Percentiles rank a stretch among this genome's conserved stretches.
These are phyloP conservation scores for Tretioscincus oriximinensis DNA, from an alignment of 2,113 vertebrate species.

Conservation along the genomic window DNA sequence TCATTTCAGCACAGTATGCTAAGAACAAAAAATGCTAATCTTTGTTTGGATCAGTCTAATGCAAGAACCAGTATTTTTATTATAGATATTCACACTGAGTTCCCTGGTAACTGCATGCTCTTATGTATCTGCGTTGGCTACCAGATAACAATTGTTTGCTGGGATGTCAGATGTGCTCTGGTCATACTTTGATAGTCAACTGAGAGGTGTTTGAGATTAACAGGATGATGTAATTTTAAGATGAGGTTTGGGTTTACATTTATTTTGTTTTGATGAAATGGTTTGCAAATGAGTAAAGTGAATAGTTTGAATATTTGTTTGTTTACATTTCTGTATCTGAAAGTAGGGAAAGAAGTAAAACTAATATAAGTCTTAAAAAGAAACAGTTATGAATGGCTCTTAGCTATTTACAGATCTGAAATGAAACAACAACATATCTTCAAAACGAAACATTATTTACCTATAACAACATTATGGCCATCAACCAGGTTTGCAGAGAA, in stretches of 20 bases:
- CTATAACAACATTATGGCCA: conserved; percentile 93
- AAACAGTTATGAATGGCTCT: conserved; percentile 43
- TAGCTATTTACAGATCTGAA: conserved; percentile 58
- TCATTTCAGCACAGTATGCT: conserved; percentile 29
- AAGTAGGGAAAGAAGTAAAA: conserved; percentile 39
- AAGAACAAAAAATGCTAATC: background rate
- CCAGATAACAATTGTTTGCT: background rate
- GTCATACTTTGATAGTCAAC: background rate
- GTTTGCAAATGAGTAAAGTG: no score
- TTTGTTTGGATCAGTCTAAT: background rate
- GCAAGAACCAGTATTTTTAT: background rate
- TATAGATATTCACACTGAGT: background rate
- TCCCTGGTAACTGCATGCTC: background rate
- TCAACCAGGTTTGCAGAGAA: conserved; percentile 96
- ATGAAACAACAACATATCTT: conserved; percentile 54
- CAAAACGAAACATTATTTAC: conserved; percentile 82
- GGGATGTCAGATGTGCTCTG: no score
- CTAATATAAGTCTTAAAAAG: conserved; percentile 34
- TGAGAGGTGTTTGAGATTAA: no score
- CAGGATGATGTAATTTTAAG: no score
- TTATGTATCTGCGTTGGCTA: background rate
- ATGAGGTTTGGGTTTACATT: no score
- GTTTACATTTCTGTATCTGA: no score
- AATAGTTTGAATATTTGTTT: no score
- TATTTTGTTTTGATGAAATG: no score